These are phyloP conservation scores for Falco columbarius DNA, from an alignment of 2,797 vertebrate species.

Conservation along the genomic window DNA sequence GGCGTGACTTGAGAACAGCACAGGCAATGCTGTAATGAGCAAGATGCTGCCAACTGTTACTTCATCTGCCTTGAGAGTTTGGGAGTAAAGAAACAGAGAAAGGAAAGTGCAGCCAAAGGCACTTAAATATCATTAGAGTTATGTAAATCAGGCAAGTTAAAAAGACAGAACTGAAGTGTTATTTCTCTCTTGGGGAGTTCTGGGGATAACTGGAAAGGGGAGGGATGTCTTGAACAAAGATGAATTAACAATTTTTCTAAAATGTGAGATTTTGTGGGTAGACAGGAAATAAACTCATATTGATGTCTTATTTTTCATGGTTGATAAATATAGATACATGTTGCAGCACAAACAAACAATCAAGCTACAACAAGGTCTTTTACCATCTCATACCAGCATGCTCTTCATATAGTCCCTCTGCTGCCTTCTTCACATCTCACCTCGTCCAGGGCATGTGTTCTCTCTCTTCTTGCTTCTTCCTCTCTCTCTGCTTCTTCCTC, in stretches of 20 bases:
- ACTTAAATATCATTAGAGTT: constrained; percentile 42
- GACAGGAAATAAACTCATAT: neutral
- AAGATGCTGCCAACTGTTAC: constrained; percentile 44
- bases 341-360: too few relatives aligned
- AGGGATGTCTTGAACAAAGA: constrained; percentile 31
- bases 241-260: constrained; percentile 30
- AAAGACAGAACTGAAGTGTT: constrained; percentile 51
- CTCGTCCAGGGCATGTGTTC: too few relatives aligned
- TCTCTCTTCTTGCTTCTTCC: too few relatives aligned
- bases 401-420: too few relatives aligned
- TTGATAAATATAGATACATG: neutral
- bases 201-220: constrained; percentile 20
- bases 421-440: too few relatives aligned
- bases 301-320: neutral
- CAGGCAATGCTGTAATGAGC: neutral
- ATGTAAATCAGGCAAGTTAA: constrained; percentile 56
- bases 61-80: constrained; percentile 52
- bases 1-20: neutral
- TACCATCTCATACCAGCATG: too few relatives aligned
- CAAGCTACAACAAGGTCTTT: too few relatives aligned
- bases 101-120: constrained; percentile 41
- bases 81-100: neutral
- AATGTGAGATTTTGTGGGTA: neutral
- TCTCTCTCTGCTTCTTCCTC: too few relatives aligned
- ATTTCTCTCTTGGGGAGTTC: constrained; percentile 57